Percentiles rank a stretch among this genome's conserved stretches.
phyloP scores from a whole-genome alignment of 2,113 vertebrate genomes.

The Nothoprocta perdicaria region DNA sequence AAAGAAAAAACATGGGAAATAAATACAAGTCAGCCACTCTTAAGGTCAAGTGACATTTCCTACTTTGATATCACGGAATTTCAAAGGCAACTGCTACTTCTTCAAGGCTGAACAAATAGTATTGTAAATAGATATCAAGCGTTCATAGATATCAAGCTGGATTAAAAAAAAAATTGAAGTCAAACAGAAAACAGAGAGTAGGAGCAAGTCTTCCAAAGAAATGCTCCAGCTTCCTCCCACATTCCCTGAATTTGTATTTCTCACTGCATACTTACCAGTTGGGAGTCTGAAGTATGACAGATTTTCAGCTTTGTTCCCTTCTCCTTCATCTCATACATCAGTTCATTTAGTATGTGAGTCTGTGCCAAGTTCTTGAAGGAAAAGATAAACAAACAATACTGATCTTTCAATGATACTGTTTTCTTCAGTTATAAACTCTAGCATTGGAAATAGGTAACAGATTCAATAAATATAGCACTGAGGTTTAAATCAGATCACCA shows the following conservation, averaged over 20 bases:
- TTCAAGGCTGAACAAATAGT: background rate
- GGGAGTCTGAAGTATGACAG: conserved; percentile 81
- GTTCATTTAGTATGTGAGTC: conserved; percentile 91
- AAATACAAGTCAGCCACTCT: background rate
- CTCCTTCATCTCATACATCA: conserved; percentile 93
- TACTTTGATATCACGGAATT: background rate
- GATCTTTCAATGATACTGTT: background rate
- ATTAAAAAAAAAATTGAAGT: background rate
- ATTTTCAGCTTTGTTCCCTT: conserved; percentile 93
- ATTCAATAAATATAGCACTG: background rate
- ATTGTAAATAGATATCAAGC: background rate
- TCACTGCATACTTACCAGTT: conserved; percentile 80
- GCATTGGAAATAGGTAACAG: background rate
- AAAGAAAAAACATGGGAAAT: background rate
- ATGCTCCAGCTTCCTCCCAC: background rate
- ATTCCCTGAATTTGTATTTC: background rate
- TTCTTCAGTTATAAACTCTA: background rate
- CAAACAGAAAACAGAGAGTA: background rate
- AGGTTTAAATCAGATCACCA: background rate
- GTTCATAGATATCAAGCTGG: background rate
- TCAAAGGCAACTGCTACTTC: background rate
- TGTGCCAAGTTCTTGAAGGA: conserved; percentile 91
- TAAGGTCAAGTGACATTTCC: background rate
- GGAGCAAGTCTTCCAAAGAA: background rate
- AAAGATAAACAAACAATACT: background rate